phyloP scores from a whole-genome alignment of 2,797 vertebrate genomes.

The Lithobates sylvaticus region DNA sequence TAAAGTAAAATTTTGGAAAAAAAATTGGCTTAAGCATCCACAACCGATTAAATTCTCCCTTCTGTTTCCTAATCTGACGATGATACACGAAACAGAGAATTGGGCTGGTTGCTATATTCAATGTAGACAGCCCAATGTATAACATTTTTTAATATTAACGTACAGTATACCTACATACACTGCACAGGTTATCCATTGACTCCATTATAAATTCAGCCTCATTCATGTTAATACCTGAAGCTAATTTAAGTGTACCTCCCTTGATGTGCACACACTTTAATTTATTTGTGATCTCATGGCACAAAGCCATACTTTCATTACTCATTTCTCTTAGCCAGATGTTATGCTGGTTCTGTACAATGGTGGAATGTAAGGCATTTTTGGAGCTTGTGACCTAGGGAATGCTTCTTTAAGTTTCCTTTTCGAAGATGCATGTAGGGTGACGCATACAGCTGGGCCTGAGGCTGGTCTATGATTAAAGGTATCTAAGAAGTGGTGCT shows the following conservation, averaged over 20 bases:
- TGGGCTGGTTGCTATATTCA: not conserved
- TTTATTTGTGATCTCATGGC: not conserved
- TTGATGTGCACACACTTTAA: not conserved
- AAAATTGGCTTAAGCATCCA: not conserved
- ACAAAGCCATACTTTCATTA: slow-evolving; percentile 28
- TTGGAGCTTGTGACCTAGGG: not conserved
- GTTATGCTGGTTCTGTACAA: not conserved
- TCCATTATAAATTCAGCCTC: no score
- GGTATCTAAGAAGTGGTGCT: no score
- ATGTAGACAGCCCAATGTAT: not conserved
- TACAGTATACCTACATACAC: not conserved
- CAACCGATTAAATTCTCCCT: no score
- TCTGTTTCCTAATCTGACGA: not conserved
- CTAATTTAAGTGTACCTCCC: not conserved
- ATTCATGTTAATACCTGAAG: no score
- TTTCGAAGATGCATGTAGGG: not conserved
- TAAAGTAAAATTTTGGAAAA: not conserved
- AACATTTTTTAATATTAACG: not conserved
- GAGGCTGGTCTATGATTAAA: no score
- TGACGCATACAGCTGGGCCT: not conserved
- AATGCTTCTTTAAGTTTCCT: slow-evolving; percentile 16
- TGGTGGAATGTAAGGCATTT: not conserved
- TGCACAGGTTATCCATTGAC: no score
- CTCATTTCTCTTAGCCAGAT: not conserved
- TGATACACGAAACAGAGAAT: not conserved